phyloP scores from a whole-genome alignment of 1,140 invertebrate genomes.

The Teleogryllus occipitalis region DNA sequence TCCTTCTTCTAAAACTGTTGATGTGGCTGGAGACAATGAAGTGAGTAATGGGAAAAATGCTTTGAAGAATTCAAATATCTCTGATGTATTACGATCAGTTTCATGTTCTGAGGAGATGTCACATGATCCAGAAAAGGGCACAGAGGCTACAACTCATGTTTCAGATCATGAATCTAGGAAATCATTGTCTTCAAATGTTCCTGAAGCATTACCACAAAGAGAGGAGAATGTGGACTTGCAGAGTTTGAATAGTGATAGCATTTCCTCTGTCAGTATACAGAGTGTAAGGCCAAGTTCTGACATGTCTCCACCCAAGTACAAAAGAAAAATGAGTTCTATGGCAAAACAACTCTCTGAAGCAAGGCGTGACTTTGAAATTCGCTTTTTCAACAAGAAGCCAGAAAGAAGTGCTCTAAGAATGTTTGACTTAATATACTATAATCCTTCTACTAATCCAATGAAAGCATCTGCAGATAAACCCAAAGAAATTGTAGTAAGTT shows the following conservation, averaged over 20 bases:
- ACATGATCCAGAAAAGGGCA: too few relatives aligned
- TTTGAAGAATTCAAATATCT: too few relatives aligned
- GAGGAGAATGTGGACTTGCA: neutral
- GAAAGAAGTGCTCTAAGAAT: conserved; percentile 69
- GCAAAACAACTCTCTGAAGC: conserved; percentile 42
- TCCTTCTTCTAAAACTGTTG: too few relatives aligned
- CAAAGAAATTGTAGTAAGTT: neutral
- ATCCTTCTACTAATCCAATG: conserved; percentile 66
- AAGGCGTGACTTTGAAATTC: conserved; percentile 47
- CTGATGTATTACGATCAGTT: too few relatives aligned
- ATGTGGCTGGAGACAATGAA: too few relatives aligned
- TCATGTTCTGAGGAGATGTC: too few relatives aligned
- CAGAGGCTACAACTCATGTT: too few relatives aligned
- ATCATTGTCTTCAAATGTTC: too few relatives aligned
- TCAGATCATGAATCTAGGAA: too few relatives aligned
- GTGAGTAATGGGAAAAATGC: too few relatives aligned
- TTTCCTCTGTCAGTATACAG: neutral
- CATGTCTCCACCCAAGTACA: neutral
- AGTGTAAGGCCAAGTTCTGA: neutral
- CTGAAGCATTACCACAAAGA: too few relatives aligned
- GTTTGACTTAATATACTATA: conserved; percentile 86
- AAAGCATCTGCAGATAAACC: conserved; percentile 26
- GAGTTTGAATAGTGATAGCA: neutral
- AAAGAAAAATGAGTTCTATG: conserved; percentile 39
- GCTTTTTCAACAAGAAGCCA: conserved; percentile 45